Evolutionary conservation across 1,140 invertebrate species (phyloP).

Genomic region (Branchinecta lynchi): DNA sequence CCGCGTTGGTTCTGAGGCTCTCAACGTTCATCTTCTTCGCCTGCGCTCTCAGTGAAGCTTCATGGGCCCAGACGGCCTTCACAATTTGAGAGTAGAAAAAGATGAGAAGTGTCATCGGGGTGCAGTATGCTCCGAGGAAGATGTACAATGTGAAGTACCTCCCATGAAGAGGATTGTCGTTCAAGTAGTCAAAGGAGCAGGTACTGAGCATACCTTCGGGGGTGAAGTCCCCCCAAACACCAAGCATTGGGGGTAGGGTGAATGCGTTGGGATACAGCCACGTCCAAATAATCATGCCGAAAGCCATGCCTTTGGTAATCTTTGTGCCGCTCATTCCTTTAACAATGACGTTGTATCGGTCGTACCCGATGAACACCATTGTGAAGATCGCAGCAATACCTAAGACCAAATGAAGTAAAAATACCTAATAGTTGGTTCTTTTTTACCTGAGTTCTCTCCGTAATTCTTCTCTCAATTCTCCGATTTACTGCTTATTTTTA

Average conservation of each 20-base stretch:
- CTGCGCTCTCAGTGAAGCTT: constrained; percentile 62
- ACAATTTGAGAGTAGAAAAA: constrained; percentile 65
- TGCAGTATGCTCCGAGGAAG: constrained; percentile 49
- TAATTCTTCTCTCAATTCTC: too few relatives aligned
- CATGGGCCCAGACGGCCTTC: constrained; percentile 57
- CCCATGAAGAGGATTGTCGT: constrained; percentile 32
- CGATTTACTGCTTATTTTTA: too few relatives aligned
- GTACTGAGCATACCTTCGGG: constrained; percentile 75
- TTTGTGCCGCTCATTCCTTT: constrained; percentile 33
- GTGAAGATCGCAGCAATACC: constrained; percentile 28
- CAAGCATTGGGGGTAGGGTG: constrained; percentile 55
- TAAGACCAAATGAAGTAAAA: not conserved
- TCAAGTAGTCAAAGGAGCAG: constrained; percentile 67
- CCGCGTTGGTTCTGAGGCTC: constrained; percentile 49
- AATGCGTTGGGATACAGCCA: constrained; percentile 50
- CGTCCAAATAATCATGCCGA: constrained; percentile 47
- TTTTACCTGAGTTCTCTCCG: too few relatives aligned
- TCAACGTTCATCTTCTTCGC: constrained; percentile 73
- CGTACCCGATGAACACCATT: constrained; percentile 47
- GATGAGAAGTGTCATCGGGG: constrained; percentile 52
- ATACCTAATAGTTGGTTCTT: too few relatives aligned
- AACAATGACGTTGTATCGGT: constrained; percentile 71
- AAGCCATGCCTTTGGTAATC: constrained; percentile 40
- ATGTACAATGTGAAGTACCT: constrained; percentile 52
- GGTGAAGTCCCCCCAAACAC: constrained; percentile 61